phyloP scores from a whole-genome alignment of 1,140 invertebrate species.

The Maniola jurtina region DNA sequence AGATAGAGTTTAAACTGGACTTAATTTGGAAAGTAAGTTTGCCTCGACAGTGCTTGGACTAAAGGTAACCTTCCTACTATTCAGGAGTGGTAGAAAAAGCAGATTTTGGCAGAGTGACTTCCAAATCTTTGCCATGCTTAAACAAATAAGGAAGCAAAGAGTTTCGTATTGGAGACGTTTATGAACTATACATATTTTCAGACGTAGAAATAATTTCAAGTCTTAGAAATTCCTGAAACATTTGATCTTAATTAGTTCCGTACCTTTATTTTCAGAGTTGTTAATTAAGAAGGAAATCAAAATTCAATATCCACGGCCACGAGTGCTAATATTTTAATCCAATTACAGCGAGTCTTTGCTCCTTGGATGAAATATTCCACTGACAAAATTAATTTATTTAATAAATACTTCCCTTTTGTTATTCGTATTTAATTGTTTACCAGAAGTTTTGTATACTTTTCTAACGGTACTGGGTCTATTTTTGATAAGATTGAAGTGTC shows the following conservation, averaged over 20 bases:
- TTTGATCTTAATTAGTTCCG: neutral
- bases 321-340: conserved; percentile 67
- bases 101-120: no score
- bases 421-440: conserved; percentile 1
- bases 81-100: no score
- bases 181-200: no score
- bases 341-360: conserved; percentile 51
- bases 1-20: no score
- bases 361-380: conserved; percentile 55
- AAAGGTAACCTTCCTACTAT: no score
- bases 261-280: conserved; percentile 3
- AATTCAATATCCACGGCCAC: conserved; percentile 46
- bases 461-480: neutral
- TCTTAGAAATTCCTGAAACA: neutral
- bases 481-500: no score
- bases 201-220: no score
- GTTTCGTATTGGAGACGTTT: no score
- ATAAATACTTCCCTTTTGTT: conserved; percentile 4
- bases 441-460: neutral
- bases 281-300: conserved; percentile 35
- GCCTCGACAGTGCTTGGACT: no score
- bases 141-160: no score
- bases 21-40: no score
- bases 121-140: no score
- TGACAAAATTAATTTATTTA: conserved; percentile 53